Percentiles rank a stretch among this genome's conserved stretches.
Evolutionary conservation across 2,888 invertebrate species (phyloP).

Genomic region (Leptogaster cylindrica): DNA sequence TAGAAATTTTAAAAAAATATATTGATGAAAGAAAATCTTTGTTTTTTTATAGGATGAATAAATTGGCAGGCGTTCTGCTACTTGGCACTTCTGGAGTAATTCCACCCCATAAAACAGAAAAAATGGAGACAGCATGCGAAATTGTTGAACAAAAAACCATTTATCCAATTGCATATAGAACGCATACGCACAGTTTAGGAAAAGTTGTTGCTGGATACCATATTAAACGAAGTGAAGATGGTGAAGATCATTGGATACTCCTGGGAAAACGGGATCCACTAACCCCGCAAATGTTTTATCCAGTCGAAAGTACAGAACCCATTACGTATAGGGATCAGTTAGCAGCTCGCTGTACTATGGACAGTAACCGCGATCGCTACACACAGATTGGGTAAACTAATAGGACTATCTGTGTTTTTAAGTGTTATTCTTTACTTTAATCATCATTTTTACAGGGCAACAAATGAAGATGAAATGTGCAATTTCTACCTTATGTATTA

Average conservation of each 20-base stretch:
- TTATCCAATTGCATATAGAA: constrained; percentile 94
- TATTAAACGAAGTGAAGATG: constrained; percentile 66
- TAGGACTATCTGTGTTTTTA: too few relatives aligned
- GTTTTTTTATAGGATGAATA: constrained; percentile 70
- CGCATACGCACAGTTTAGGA: constrained; percentile 91
- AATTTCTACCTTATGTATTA: constrained; percentile 96
- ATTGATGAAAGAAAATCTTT: too few relatives aligned
- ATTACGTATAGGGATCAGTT: constrained; percentile 75
- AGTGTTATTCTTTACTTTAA: not conserved
- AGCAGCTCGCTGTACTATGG: constrained; percentile 93
- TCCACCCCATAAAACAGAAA: constrained; percentile 71
- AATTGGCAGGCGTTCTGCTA: constrained; percentile 89
- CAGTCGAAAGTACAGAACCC: constrained; percentile 69
- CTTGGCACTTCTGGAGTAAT: constrained; percentile 87
- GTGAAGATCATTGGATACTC: constrained; percentile 76
- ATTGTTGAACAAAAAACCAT: constrained; percentile 81
- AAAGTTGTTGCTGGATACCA: constrained; percentile 84
- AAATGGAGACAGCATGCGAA: constrained; percentile 91
- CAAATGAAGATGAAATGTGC: constrained; percentile 92
- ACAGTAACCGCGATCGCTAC: constrained; percentile 69
- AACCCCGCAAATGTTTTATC: constrained; percentile 95
- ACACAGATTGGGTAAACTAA: constrained; percentile 76
- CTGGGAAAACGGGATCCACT: constrained; percentile 87
- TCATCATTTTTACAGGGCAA: constrained; percentile 66
- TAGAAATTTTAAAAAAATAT: too few relatives aligned